Conservation (phyloP, 2,113 vertebrate genomes). For the Anguilla japonica region DNA sequence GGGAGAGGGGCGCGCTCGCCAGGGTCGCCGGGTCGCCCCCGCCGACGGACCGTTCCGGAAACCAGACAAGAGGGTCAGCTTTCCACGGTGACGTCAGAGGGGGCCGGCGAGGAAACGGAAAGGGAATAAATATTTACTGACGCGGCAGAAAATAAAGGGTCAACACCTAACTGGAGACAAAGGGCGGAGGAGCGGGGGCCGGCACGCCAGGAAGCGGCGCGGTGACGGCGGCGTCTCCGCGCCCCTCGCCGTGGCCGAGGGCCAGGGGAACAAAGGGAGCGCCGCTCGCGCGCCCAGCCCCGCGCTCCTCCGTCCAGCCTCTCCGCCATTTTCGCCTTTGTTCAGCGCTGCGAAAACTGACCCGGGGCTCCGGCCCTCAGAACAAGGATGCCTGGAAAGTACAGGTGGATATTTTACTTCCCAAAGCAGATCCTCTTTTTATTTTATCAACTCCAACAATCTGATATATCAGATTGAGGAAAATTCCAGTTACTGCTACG, state of each 20-base stretch:
- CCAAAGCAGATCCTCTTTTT: too few relatives aligned
- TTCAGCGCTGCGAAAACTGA: not conserved
- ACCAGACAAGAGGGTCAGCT: conserved; percentile 35
- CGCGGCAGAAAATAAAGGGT: conserved; percentile 65
- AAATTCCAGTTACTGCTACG: too few relatives aligned
- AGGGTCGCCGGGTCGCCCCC: conserved; percentile 11
- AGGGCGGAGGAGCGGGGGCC: conserved; percentile 70
- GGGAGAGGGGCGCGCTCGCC: not conserved
- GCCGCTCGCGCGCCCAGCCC: not conserved
- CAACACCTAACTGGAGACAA: conserved; percentile 72
- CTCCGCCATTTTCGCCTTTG: not conserved
- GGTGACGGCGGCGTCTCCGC: conserved; percentile 43
- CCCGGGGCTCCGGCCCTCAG: not conserved
- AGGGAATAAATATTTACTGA: conserved; percentile 71
- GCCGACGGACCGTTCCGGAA: conserved; percentile 57
- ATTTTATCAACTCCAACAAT: too few relatives aligned
- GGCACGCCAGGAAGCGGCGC: conserved; percentile 67
- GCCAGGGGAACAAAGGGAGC: conserved; percentile 56
- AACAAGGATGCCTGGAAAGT: not conserved
- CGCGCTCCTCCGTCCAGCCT: conserved; percentile 28
- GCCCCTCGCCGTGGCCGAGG: conserved; percentile 44
- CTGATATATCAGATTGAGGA: too few relatives aligned
- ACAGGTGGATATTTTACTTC: too few relatives aligned
- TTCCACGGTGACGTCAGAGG: conserved; percentile 48
- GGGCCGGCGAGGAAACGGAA: conserved; percentile 50